Base-by-base conservation (phyloP, 2,113 vertebrate species). In the Cyphomyrus plagiostoma region DNA sequence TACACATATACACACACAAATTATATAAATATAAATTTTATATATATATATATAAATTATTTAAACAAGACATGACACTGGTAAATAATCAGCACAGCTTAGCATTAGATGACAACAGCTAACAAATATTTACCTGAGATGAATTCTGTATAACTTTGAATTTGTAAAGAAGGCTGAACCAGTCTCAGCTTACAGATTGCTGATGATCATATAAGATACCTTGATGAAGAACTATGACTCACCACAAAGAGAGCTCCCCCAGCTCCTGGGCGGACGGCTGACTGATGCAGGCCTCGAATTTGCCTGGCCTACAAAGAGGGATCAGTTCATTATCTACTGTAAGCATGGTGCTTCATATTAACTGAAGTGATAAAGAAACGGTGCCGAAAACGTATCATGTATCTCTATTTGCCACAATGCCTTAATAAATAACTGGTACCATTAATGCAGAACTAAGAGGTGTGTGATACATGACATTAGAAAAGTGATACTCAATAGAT, bases 171-270 rank as follows among this genome's bases (percentile, higher is more conserved):
- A 62, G 23, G 56, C 56, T 62, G 56, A 62, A 62, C 53, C 9
- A 62, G 6, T 13, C 1, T 26, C 26, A 70, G n/a, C n/a, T 30
- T 70, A 11, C 62, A 70, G n/a, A n/a, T 9, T 13, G n/a, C n/a
- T 70, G 62, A 30, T 30, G n/a, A 70, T 70, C 62, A 70, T 70
- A 70, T 4, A 30, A 30, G 0, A 70, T 70, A 11, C 58, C 23
- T 3, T 74, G 21, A n/a, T 46, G 21, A 84, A 21, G 30, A 7
- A 53, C n/a, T 35, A 4, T 9, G 2, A 92, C 97, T 97, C 92
- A 99, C 98, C 97, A 98, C 97, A 96, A 99, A 99, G 80, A 98
- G 94, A 88, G 96, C 94, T 92, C 97, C 98, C 88, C 97, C 98
- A 26, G 96, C 97, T 94, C 97, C 94, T 92, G 93, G 95, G 1